Base-by-base conservation (phyloP, 2,113 vertebrate species). In the Periophthalmus modestus region DNA sequence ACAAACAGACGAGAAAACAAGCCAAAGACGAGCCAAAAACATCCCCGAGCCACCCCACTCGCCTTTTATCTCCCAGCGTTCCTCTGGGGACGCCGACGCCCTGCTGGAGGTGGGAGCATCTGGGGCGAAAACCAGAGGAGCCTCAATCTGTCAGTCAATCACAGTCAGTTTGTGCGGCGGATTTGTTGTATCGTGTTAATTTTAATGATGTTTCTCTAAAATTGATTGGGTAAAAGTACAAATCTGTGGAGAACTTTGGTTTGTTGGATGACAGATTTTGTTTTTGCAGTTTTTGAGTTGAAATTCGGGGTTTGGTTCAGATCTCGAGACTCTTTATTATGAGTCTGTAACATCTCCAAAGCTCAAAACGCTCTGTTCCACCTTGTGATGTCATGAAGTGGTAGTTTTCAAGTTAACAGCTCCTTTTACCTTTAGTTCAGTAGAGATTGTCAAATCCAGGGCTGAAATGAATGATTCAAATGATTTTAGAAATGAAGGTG, bases 141-240 rank as follows among this genome's bases (percentile, higher is more conserved):
- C 34, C 72, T 82, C 79, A 78, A 85, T 80, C 78, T 24, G 77
- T 82, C 84, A 83, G 18, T 91, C 85, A 85, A 66, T 83, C 73
- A 7, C 23, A 34, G 68, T 78, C 66, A 58, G 66, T 86, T 87
- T 84, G 68, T 77, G 55, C 34, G 59, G 23, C 59, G 48, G 68
- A 73, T 79, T 69, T 79, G 21, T 54, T 52, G 47, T 23, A 75
- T 67, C 57, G n/a, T 43, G 67, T 39, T 55, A 16, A 66, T 10
- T 48, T 67, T 65, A 21, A 43, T 43, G 24, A n/a, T 11, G 18
- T 12, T 19, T 19, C 34, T 43, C 16, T 2, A 36, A 62, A 65
- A 12, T 19, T n/a, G 62, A 43, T 62, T 62, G 59, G 59, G 9
- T 62, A 34, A 18, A 62, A 62, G 59, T 62, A 6, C 5, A 59